Evolutionary conservation across 1,140 invertebrate genomes (phyloP).

Genomic region (Heliconius hermathena): DNA sequence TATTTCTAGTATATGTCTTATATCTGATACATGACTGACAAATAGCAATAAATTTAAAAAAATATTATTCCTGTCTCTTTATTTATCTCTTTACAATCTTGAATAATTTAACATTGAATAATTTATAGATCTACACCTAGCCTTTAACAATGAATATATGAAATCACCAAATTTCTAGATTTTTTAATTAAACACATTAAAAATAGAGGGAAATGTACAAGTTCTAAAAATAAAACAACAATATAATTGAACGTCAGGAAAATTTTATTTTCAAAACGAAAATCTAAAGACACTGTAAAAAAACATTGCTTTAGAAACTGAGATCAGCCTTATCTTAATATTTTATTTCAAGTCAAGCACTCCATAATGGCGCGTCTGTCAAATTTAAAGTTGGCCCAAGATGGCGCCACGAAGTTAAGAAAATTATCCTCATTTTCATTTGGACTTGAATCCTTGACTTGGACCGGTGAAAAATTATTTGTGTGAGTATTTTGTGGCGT

Average conservation of each 20-base stretch:
- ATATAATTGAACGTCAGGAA: conserved; percentile 21
- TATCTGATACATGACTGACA: too few relatives aligned
- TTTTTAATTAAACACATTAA: not conserved
- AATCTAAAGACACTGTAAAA: conserved; percentile 33
- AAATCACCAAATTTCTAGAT: not conserved
- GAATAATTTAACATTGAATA: too few relatives aligned
- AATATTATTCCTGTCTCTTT: too few relatives aligned
- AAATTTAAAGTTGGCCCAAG: conserved; percentile 84
- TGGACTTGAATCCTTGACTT: conserved; percentile 51
- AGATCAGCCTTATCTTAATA: conserved; percentile 23
- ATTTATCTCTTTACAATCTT: too few relatives aligned
- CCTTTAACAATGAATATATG: not conserved
- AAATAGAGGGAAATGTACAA: not conserved
- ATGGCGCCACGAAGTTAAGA: conserved; percentile 80
- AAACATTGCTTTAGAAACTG: conserved; percentile 25
- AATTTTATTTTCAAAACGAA: conserved; percentile 40
- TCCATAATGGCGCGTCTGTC: conserved; percentile 82
- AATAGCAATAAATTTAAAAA: too few relatives aligned
- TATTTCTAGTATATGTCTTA: too few relatives aligned
- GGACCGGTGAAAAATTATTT: conserved; percentile 56
- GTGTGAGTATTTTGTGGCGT: conserved; percentile 66
- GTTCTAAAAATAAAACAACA: conserved; percentile 29
- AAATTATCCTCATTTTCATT: conserved; percentile 44
- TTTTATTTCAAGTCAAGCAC: conserved; percentile 70
- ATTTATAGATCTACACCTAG: too few relatives aligned